phyloP scores from a whole-genome alignment of 2,888 invertebrate genomes.

The Diploptera punctata region DNA sequence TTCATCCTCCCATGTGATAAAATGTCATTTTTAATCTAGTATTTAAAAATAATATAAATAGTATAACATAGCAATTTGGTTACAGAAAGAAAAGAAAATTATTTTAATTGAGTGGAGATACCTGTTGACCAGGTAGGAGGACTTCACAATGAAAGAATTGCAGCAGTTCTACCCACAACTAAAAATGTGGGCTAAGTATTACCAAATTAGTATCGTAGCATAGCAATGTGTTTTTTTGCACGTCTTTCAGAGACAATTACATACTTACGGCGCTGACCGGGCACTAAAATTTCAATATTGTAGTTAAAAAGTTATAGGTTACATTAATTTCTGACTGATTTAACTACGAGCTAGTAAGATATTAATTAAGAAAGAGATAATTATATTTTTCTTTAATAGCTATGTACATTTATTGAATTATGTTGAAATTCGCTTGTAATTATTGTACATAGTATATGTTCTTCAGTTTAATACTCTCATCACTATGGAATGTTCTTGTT shows the following conservation, averaged over 20 bases:
- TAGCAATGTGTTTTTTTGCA: neutral
- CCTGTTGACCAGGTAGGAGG: neutral
- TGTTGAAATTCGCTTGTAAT: slow-evolving; percentile 9
- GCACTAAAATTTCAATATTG: neutral
- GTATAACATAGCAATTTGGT: neutral
- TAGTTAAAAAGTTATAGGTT: neutral
- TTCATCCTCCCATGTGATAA: neutral
- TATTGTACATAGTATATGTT: slow-evolving; percentile 14
- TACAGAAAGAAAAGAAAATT: neutral
- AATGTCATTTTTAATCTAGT: neutral
- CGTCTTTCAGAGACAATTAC: neutral
- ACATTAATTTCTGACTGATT: neutral
- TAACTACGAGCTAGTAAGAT: slow-evolving; percentile 9
- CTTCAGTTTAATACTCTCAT: neutral
- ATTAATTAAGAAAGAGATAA: neutral
- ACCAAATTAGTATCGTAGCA: neutral
- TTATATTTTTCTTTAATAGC: slow-evolving; percentile 7
- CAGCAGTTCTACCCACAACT: neutral
- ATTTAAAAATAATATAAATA: neutral
- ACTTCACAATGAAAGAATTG: neutral
- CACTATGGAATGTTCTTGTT: neutral
- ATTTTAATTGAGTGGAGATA: neutral
- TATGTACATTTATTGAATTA: slow-evolving; percentile 10
- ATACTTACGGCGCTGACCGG: neutral
- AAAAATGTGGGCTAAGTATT: neutral